Evolutionary conservation across 2,797 vertebrate genomes (phyloP).

Genomic region (Sebastiscus tertius): DNA sequence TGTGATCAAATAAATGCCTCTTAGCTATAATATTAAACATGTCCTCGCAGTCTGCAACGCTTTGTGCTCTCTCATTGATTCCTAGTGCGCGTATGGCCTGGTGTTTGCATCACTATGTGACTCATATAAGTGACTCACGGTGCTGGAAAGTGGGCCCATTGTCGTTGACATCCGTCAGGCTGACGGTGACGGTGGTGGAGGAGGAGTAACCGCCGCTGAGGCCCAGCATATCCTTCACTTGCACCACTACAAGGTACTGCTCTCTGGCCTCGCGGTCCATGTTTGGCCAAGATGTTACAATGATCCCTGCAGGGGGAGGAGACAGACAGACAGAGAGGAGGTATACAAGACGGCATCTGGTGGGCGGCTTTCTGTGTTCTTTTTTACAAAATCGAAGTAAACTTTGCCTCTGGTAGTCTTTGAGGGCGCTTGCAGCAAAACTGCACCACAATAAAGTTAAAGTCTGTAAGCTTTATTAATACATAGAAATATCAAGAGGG

Average conservation of each 20-base stretch:
- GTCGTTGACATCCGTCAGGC: constrained; percentile 93
- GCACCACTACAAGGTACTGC: constrained; percentile 89
- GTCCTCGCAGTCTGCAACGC: constrained; percentile 36
- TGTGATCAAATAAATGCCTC: constrained; percentile 62
- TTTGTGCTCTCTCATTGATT: constrained; percentile 53
- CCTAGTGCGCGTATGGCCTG: not conserved
- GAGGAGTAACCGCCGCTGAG: constrained; percentile 87
- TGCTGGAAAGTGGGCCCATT: constrained; percentile 94
- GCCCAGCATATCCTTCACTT: constrained; percentile 95
- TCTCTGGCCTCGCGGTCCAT: constrained; percentile 94
- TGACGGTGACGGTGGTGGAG: constrained; percentile 91
- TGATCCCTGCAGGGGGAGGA: constrained; percentile 70
- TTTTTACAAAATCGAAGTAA: constrained; percentile 20
- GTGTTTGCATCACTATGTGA: constrained; percentile 33
- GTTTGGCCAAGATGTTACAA: constrained; percentile 82
- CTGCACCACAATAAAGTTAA: not conserved
- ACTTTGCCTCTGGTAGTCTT: constrained; percentile 23
- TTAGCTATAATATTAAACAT: constrained; percentile 60
- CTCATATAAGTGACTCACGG: constrained; percentile 84
- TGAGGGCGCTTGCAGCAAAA: not conserved
- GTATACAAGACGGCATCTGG: not conserved
- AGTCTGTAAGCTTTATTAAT: constrained; percentile 29
- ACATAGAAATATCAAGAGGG: constrained; percentile 15
- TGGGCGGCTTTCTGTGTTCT: constrained; percentile 2
- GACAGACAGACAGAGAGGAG: not conserved